phyloP scores from a whole-genome alignment of 2,888 invertebrate species.

The Calameuta pallipes region DNA sequence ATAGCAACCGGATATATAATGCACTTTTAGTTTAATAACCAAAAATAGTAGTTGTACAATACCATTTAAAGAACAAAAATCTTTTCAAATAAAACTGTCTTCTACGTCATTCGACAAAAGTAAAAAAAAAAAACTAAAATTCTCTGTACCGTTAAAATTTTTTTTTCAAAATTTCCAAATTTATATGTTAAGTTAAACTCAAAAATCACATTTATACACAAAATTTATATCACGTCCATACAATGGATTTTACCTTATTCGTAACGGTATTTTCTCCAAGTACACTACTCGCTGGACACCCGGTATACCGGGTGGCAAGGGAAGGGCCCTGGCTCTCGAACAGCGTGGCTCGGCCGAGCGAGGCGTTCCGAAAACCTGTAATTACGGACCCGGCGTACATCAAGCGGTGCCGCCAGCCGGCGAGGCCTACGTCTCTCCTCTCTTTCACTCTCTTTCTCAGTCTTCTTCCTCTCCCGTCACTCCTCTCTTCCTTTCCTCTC shows the following conservation, averaged over 20 bases:
- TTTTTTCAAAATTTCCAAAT: too few relatives aligned
- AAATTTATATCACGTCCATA: background rate
- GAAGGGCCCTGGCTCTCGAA: constrained; percentile 34
- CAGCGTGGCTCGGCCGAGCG: constrained; percentile 49
- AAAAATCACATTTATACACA: too few relatives aligned
- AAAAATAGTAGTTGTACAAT: too few relatives aligned
- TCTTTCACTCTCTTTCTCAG: constrained; percentile 29
- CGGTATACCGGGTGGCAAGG: constrained; percentile 17
- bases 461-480: constrained; percentile 40
- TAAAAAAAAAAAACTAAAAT: too few relatives aligned
- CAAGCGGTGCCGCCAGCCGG: constrained; percentile 62
- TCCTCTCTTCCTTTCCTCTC: constrained; percentile 31
- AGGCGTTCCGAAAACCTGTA: constrained; percentile 63
- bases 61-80: too few relatives aligned
- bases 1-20: too few relatives aligned
- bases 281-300: constrained; percentile 10
- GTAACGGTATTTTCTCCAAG: background rate
- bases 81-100: too few relatives aligned
- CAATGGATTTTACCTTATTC: background rate
- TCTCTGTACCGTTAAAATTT: too few relatives aligned
- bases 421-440: constrained; percentile 31
- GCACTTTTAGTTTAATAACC: too few relatives aligned
- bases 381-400: constrained; percentile 65
- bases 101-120: too few relatives aligned
- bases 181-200: too few relatives aligned